These are phyloP conservation scores for Piscicola geometra DNA, from an alignment of 2,888 invertebrate genomes.

Conservation along the genomic window DNA sequence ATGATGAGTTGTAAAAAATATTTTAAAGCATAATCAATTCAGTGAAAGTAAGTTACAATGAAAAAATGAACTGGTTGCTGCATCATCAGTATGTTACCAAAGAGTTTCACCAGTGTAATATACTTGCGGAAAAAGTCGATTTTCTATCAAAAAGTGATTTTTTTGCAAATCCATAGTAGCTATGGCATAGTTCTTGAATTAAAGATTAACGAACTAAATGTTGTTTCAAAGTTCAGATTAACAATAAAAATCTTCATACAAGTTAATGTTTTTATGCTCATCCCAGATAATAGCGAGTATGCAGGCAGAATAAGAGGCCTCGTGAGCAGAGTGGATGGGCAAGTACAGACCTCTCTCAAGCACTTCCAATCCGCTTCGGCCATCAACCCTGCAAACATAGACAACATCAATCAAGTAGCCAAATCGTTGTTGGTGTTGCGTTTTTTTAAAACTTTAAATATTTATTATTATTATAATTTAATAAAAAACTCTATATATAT, in stretches of 20 bases:
- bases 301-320: not conserved
- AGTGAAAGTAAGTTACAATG: constrained; percentile 3
- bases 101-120: not conserved
- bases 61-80: not conserved
- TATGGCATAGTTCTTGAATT: too few species aligned
- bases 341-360: not conserved
- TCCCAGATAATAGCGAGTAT: not conserved
- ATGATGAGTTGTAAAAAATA: too few species aligned
- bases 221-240: not conserved
- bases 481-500: too few species aligned
- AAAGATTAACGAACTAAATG: too few species aligned
- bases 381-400: not conserved
- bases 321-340: not conserved
- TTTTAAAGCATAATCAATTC: not conserved
- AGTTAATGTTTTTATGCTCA: not conserved
- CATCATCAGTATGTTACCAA: not conserved
- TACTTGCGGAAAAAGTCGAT: not conserved
- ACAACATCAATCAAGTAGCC: not conserved
- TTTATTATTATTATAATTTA: too few species aligned
- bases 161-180: too few species aligned
- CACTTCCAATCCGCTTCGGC: not conserved
- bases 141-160: not conserved
- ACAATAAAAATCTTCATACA: not conserved
- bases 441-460: not conserved
- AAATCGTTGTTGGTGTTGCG: not conserved